Evolutionary conservation across 2,113 vertebrate genomes (phyloP), one percentile per base, ranked within the genome.

Genomic region (Sakesphorus luctuosus): DNA sequence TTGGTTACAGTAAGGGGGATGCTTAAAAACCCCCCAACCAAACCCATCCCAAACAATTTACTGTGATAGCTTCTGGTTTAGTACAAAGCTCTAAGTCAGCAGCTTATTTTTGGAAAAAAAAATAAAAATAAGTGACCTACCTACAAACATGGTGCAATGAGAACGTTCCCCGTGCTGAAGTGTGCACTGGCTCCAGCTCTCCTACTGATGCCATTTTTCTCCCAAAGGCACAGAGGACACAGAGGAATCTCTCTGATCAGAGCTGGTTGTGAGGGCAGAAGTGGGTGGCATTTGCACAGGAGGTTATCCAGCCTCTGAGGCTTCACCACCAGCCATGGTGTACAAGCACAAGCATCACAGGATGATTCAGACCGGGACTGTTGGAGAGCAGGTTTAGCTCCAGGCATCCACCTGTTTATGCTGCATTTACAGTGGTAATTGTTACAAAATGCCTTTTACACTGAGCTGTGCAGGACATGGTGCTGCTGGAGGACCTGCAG

Each of bases 241-340:
- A 10, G 10, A 9, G 23, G 31, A 44, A 5, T 66, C 28, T 66
- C 28, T n/a, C 12, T 69, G n/a, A 38, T 18, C 25, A 21, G 5
- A 20, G 58, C 26, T 43, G 26, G 15, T 0, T 31, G 29, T 8
- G 26, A 65, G 53, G 33, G 21, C 83, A 84, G 49, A 40, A 40
- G 43, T 3, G 49, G 38, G 14, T 21, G 55, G 15, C 36, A 21
- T 52, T 79, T 74, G 40, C n/a, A n/a, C 12, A 89, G 75, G 61
- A 59, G 49, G 13, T 14, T 31, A 68, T 18, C 13, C 36, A 80
- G 26, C 59, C 44, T 66, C 63, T 28, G 35, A 79, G 5, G 11
- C 35, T 63, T 26, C 43, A 17, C 4, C 19, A 47, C 13, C 46
- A 29, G 3, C 2, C 2, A 28, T 0, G 0, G 23, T 28, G 23